Conservation (phyloP, 2,113 vertebrate species). For the Pituophis catenifer region DNA sequence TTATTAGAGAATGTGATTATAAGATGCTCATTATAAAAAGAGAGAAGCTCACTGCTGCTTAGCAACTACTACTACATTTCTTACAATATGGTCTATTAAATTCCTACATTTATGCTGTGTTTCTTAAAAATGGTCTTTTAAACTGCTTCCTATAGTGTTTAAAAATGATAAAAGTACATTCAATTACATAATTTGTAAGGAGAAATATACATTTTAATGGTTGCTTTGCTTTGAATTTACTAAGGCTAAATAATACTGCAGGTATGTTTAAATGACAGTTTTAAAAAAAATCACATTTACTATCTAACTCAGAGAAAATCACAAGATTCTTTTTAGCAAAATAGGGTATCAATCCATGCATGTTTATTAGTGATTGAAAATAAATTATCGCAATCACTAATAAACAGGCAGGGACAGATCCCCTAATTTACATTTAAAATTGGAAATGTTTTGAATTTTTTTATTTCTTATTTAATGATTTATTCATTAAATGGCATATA, state of each 20-base stretch:
- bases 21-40: conserved; percentile 46
- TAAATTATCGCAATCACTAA: background rate
- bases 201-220: conserved; percentile 42
- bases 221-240: conserved; percentile 48
- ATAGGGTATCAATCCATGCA: background rate
- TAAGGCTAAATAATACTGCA: conserved; percentile 39
- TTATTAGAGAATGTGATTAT: conserved; percentile 18
- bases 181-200: conserved; percentile 49
- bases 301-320: conserved; percentile 23
- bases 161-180: conserved; percentile 55
- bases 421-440: background rate
- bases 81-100: conserved; percentile 46
- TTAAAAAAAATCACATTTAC: conserved; percentile 35
- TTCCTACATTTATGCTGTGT: conserved; percentile 33
- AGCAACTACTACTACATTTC: conserved; percentile 46
- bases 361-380: background rate
- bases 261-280: conserved; percentile 37
- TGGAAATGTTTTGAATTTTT: background rate
- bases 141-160: conserved; percentile 36
- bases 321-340: conserved; percentile 10
- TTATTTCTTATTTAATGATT: background rate
- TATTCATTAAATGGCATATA: background rate
- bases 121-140: conserved; percentile 48
- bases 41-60: conserved; percentile 18
- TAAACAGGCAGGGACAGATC: background rate